Conservation (phyloP, 2,888 invertebrate species). For the Dromius quadrimaculatus region DNA sequence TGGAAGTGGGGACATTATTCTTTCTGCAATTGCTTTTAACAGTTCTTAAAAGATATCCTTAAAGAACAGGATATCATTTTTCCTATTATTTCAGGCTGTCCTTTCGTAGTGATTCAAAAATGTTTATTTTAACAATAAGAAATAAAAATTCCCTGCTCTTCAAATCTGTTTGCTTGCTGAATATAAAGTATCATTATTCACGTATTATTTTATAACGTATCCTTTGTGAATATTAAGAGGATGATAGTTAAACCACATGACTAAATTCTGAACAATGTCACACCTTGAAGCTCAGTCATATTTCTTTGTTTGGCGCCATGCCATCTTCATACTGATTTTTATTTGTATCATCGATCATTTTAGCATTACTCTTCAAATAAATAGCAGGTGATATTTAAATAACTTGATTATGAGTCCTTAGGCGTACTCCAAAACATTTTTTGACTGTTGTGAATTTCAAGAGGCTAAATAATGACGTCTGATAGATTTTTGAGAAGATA, state of each 20-base stretch:
- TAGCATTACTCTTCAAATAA: too few relatives aligned
- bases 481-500: too few relatives aligned
- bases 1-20: background rate
- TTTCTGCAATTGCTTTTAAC: background rate
- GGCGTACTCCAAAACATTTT: too few relatives aligned
- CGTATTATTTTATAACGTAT: conserved; percentile 14
- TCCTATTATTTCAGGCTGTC: background rate
- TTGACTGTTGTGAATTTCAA: too few relatives aligned
- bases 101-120: background rate
- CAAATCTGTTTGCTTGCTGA: background rate
- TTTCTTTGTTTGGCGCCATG: conserved; percentile 2
- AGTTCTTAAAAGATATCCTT: too few relatives aligned
- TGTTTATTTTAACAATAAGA: too few relatives aligned
- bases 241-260: conserved; percentile 9
- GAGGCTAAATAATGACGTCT: too few relatives aligned
- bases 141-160: too few relatives aligned
- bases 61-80: too few relatives aligned
- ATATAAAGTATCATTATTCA: conserved; percentile 9
- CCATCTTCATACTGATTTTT: background rate
- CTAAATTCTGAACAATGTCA: conserved; percentile 27
- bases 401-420: too few relatives aligned
- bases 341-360: background rate
- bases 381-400: too few relatives aligned
- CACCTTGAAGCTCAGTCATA: conserved; percentile 15
- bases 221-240: conserved; percentile 6